phyloP scores from a whole-genome alignment of 2,797 vertebrate genomes.

The Perodicticus potto region DNA sequence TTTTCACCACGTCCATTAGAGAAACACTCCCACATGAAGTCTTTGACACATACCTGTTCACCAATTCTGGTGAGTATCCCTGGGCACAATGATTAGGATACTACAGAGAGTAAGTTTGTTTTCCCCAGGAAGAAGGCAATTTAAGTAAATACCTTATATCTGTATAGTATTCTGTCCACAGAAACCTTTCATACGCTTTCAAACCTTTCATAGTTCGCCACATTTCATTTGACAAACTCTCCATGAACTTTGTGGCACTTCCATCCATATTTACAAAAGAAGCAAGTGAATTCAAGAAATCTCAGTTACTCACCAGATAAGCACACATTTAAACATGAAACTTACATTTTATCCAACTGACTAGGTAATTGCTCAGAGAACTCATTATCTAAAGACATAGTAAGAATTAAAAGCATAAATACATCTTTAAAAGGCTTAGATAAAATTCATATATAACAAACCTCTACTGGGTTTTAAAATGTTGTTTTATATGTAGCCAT shows the following conservation, averaged over 20 bases:
- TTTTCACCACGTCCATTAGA: slow-evolving; percentile 25
- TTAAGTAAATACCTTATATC: not conserved
- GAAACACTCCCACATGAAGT: slow-evolving; percentile 12
- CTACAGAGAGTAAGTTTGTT: not conserved
- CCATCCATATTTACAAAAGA: not conserved
- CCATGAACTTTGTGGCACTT: not conserved
- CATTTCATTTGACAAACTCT: not conserved
- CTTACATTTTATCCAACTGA: slow-evolving; percentile 19
- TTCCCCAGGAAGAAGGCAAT: not conserved
- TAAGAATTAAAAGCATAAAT: slow-evolving; percentile 31
- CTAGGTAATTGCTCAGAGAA: slow-evolving; percentile 29
- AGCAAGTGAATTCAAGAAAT: not conserved
- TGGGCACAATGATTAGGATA: not conserved
- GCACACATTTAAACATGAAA: not conserved
- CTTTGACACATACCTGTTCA: slow-evolving; percentile 32
- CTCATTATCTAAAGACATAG: slow-evolving; percentile 36
- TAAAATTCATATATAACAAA: slow-evolving; percentile 28
- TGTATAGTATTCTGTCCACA: not conserved
- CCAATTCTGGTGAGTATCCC: not conserved
- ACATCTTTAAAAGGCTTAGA: not conserved
- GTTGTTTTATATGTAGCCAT: not conserved
- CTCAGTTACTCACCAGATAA: not conserved
- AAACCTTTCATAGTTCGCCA: not conserved
- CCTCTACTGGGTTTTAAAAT: not conserved
- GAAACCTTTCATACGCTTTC: not conserved